phyloP scores from a whole-genome alignment of 2,888 invertebrate genomes.

The Onthophagus sagittarius region DNA sequence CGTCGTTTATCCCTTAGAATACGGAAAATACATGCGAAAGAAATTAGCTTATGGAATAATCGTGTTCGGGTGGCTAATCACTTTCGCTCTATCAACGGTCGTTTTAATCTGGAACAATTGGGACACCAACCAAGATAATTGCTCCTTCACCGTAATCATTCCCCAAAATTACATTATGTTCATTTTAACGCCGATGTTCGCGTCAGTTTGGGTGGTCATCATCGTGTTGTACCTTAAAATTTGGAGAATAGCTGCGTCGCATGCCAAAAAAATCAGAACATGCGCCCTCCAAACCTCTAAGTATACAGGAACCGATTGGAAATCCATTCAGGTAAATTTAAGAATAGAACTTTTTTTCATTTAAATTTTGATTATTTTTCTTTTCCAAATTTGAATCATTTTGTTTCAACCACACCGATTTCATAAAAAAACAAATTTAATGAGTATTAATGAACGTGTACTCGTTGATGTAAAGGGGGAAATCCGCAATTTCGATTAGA shows the following conservation, averaged over 20 bases:
- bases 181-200: slow-evolving; percentile 67
- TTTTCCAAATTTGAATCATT: too few species aligned
- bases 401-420: not conserved
- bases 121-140: slow-evolving; percentile 49
- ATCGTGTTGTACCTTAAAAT: slow-evolving; percentile 72
- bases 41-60: slow-evolving; percentile 61
- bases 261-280: slow-evolving; percentile 64
- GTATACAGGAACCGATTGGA: slow-evolving; percentile 60
- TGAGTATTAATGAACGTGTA: not conserved
- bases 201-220: slow-evolving; percentile 71
- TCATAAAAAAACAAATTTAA: not conserved
- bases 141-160: slow-evolving; percentile 67
- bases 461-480: not conserved
- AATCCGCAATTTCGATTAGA: not conserved
- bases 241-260: slow-evolving; percentile 72
- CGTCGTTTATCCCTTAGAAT: slow-evolving; percentile 74
- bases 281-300: slow-evolving; percentile 54
- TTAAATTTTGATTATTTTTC: not conserved
- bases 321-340: slow-evolving; percentile 65
- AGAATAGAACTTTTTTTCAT: too few species aligned
- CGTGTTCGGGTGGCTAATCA: slow-evolving; percentile 63
- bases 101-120: slow-evolving; percentile 79
- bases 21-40: slow-evolving; percentile 72
- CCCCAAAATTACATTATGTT: slow-evolving; percentile 46
- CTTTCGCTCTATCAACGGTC: slow-evolving; percentile 63